Evolutionary conservation across 2,113 vertebrate genomes (phyloP).

Genomic region (Scophthalmus maximus): DNA sequence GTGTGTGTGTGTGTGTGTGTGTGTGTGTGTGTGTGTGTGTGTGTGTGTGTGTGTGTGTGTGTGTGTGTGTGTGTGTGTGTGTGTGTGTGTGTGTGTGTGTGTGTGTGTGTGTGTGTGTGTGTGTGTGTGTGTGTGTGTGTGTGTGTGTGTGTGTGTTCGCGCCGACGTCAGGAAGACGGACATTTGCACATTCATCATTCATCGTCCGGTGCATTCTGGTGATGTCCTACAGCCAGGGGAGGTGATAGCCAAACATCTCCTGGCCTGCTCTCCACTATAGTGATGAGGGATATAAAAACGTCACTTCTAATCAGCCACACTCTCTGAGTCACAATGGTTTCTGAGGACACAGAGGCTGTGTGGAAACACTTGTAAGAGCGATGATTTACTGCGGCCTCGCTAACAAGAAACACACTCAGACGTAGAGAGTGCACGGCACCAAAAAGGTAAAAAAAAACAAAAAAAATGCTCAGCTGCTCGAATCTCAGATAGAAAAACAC

Average conservation of each 20-base stretch:
- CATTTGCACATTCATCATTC: constrained; percentile 8
- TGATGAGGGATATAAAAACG: constrained; percentile 44
- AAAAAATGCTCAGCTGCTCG: no score
- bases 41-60: neutral
- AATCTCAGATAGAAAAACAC: constrained; percentile 49
- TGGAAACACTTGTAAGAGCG: constrained; percentile 41
- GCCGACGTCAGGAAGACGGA: constrained; percentile 2
- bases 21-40: neutral
- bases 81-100: neutral
- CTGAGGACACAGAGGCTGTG: constrained; percentile 31
- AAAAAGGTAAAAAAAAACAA: no score
- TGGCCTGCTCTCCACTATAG: constrained; percentile 14
- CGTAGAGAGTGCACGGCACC: no score
- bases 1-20: neutral
- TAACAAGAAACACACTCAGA: neutral
- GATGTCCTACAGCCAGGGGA: constrained; percentile 13
- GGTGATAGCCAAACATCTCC: constrained; percentile 13
- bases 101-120: neutral
- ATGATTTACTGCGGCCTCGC: constrained; percentile 40
- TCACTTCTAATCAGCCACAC: constrained; percentile 42
- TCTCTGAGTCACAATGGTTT: constrained; percentile 25
- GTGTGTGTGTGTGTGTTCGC: constrained; percentile 3
- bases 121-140: neutral
- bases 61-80: neutral
- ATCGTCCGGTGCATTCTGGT: constrained; percentile 2